Conservation (phyloP, 2,888 invertebrate species). For the Nudaria mundana region DNA sequence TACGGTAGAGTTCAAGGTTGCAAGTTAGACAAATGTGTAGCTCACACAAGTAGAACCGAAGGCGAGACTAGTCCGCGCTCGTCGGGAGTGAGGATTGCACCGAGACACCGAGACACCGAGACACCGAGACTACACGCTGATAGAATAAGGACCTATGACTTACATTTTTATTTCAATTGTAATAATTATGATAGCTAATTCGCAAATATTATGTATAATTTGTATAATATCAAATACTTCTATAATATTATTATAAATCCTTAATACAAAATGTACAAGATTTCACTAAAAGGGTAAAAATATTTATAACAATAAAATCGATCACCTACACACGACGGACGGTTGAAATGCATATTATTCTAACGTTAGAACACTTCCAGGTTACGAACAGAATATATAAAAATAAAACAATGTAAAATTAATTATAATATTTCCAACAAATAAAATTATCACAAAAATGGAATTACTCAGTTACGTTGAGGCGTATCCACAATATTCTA, state of each 20-base stretch:
- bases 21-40: too few species aligned
- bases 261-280: slow-evolving; percentile 28
- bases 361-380: slow-evolving; percentile 22
- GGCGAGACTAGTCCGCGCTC: too few species aligned
- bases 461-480: slow-evolving; percentile 15
- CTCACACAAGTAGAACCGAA: too few species aligned
- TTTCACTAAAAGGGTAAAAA: slow-evolving; percentile 13
- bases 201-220: too few species aligned
- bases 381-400: slow-evolving; percentile 12
- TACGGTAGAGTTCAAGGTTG: too few species aligned
- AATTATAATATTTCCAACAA: slow-evolving; percentile 7
- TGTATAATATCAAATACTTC: too few species aligned
- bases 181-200: too few species aligned
- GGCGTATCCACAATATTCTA: neutral
- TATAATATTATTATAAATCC: slow-evolving; percentile 17
- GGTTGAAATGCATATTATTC: slow-evolving; percentile 29
- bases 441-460: slow-evolving; percentile 14
- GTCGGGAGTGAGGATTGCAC: too few species aligned
- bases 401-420: slow-evolving; percentile 11
- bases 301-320: slow-evolving; percentile 19
- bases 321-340: slow-evolving; percentile 32
- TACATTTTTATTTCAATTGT: too few species aligned
- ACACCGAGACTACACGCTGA: too few species aligned
- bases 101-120: too few species aligned
- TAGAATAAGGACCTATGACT: too few species aligned